These are phyloP conservation scores for Phasianus colchicus DNA, from an alignment of 2,113 vertebrate species.

Conservation along the genomic window DNA sequence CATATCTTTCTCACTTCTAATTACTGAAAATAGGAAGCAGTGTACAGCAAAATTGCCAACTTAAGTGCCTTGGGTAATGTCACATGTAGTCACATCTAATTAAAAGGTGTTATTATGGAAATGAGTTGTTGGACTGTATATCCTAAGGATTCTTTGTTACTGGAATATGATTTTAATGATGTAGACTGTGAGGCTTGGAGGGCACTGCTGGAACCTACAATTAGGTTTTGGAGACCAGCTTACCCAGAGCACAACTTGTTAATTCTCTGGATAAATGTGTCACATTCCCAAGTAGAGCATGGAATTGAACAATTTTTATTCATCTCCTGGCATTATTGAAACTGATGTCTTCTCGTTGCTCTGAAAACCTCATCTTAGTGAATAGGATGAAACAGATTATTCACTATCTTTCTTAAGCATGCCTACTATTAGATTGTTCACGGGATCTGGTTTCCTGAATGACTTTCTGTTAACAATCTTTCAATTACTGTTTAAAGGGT, in stretches of 20 bases:
- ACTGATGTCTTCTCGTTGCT: conserved; percentile 19
- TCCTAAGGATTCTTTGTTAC: conserved; percentile 44
- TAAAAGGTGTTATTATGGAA: conserved; percentile 65
- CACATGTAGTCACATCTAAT: conserved; percentile 52
- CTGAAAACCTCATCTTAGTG: conserved; percentile 21
- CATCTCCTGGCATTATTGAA: conserved; percentile 22
- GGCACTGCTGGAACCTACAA: conserved; percentile 29
- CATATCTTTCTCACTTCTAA: conserved; percentile 7
- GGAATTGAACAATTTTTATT: conserved; percentile 53
- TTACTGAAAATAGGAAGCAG: conserved; percentile 37
- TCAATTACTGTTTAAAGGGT: conserved; percentile 64
- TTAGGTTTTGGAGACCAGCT: background rate
- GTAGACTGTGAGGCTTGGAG: conserved; percentile 30
- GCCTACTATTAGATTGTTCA: conserved; percentile 42
- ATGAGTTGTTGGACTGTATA: conserved; percentile 39
- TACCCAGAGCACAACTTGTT: conserved; percentile 19
- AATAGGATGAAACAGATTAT: conserved; percentile 44
- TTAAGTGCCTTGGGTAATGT: conserved; percentile 36
- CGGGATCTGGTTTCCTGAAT: conserved; percentile 48
- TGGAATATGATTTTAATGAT: conserved; percentile 51
- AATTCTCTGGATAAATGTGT: conserved; percentile 51
- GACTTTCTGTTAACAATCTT: conserved; percentile 58
- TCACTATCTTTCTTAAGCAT: conserved; percentile 38
- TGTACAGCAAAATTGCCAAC: conserved; percentile 15
- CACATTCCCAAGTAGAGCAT: conserved; percentile 20